phyloP scores from a whole-genome alignment of 2,888 invertebrate genomes.

The Cynaeus angustus region DNA sequence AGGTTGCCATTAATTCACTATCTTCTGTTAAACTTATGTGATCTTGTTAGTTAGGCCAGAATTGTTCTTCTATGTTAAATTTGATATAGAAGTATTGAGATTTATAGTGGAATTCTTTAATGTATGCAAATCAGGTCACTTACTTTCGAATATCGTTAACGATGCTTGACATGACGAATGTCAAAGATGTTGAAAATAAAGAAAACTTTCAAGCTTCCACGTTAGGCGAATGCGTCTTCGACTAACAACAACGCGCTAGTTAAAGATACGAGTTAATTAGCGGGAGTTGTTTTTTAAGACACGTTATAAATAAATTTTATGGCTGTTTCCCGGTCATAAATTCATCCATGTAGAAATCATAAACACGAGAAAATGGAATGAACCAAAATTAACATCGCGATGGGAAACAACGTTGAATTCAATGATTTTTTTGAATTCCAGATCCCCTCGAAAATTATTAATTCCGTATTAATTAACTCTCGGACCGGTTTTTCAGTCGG shows the following conservation, averaged over 20 bases:
- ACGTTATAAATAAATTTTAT: slow-evolving; percentile 44
- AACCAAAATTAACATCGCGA: slow-evolving; percentile 47
- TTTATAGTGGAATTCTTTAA: too few relatives aligned
- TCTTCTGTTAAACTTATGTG: slow-evolving; percentile 53
- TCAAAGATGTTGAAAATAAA: too few relatives aligned
- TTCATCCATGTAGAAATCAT: slow-evolving; percentile 48
- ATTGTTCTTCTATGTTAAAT: slow-evolving; percentile 1
- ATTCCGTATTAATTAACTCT: slow-evolving; percentile 50
- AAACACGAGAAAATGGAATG: slow-evolving; percentile 46
- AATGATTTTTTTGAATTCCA: slow-evolving; percentile 27
- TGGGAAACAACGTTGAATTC: slow-evolving; percentile 21
- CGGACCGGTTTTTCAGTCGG: slow-evolving; percentile 39
- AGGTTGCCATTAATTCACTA: slow-evolving; percentile 60
- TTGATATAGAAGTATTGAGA: not conserved
- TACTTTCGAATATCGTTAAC: too few relatives aligned
- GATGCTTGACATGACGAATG: not conserved
- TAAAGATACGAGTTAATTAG: slow-evolving; percentile 42
- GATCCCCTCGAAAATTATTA: slow-evolving; percentile 42
- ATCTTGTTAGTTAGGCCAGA: slow-evolving; percentile 38
- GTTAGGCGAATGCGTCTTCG: too few relatives aligned
- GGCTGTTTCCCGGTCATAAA: slow-evolving; percentile 46
- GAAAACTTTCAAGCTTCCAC: slow-evolving; percentile 6
- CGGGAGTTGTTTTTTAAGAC: slow-evolving; percentile 35
- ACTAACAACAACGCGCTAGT: too few relatives aligned
- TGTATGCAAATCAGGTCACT: too few relatives aligned